These are phyloP conservation scores for Meandrina meandrites DNA, from an alignment of 92 coral and sea anemone species.

Conservation along the genomic window DNA sequence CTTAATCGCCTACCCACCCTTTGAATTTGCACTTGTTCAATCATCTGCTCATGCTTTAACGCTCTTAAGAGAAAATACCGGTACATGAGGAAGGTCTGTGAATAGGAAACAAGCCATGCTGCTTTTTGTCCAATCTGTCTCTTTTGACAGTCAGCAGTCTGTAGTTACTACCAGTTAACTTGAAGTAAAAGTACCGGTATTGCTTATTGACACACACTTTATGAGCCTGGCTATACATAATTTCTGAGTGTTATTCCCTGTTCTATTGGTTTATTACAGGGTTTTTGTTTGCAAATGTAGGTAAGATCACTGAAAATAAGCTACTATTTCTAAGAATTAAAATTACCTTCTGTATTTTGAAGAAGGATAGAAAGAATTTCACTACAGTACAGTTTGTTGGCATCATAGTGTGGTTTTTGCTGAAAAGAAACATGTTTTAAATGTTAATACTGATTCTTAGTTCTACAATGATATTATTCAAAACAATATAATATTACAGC, in stretches of 20 bases:
- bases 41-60: no score
- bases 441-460: background rate
- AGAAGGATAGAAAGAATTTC: constrained; percentile 91
- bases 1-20: no score
- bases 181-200: no score
- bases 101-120: background rate
- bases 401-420: constrained; percentile 96
- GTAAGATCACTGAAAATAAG: background rate
- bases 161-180: no score
- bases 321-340: background rate
- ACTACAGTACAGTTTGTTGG: constrained; percentile 95
- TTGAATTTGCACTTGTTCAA: no score
- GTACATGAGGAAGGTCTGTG: no score
- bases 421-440: constrained; percentile 18
- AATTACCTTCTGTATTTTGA: constrained; percentile 89
- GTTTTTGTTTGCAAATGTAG: no score
- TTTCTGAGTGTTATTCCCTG: no score
- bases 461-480: background rate
- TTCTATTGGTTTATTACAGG: no score
- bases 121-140: background rate
- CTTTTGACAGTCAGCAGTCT: background rate
- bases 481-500: background rate
- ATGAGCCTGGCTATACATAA: no score
- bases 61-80: no score
- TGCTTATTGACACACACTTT: no score